phyloP scores from a whole-genome alignment of 2,113 vertebrate species.

The Morone chrysops region DNA sequence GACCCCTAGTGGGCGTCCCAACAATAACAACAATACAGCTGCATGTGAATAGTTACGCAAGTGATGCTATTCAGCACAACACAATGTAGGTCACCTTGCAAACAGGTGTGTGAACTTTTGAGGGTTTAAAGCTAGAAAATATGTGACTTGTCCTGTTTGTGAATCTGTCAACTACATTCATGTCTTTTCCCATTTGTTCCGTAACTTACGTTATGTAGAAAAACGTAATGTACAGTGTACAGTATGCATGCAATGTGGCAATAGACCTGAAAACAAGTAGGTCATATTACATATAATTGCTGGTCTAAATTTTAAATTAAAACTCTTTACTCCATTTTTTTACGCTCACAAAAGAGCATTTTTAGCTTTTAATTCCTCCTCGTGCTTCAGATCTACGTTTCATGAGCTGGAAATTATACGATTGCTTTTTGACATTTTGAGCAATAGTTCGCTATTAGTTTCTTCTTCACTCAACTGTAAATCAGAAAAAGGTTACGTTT shows the following conservation, averaged over 20 bases:
- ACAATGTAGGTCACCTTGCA: not conserved
- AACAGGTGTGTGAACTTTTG: conserved; percentile 16
- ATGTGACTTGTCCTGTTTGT: conserved; percentile 32
- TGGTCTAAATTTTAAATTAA: not conserved
- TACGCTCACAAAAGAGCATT: conserved; percentile 51
- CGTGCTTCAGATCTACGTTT: conserved; percentile 42
- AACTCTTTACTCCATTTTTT: conserved; percentile 32
- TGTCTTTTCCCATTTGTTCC: conserved; percentile 1
- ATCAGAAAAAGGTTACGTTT: no score
- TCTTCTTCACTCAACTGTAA: no score
- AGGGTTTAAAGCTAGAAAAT: conserved; percentile 7
- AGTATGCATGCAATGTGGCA: not conserved
- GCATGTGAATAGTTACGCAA: not conserved
- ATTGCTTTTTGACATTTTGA: conserved; percentile 37
- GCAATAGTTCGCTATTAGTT: no score
- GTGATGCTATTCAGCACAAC: not conserved
- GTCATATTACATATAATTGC: not conserved
- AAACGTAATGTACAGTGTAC: conserved; percentile 14
- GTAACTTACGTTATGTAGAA: not conserved
- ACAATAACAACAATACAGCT: not conserved
- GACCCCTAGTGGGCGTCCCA: no score
- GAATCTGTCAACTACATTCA: conserved; percentile 3
- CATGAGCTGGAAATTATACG: conserved; percentile 41
- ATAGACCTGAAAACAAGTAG: not conserved
- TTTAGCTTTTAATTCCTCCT: conserved; percentile 55